A percentile compares a stretch with the other conserved stretches of the same genome.
Conservation (phyloP, 2,113 vertebrate species). For the Camarhynchus parvulus region DNA sequence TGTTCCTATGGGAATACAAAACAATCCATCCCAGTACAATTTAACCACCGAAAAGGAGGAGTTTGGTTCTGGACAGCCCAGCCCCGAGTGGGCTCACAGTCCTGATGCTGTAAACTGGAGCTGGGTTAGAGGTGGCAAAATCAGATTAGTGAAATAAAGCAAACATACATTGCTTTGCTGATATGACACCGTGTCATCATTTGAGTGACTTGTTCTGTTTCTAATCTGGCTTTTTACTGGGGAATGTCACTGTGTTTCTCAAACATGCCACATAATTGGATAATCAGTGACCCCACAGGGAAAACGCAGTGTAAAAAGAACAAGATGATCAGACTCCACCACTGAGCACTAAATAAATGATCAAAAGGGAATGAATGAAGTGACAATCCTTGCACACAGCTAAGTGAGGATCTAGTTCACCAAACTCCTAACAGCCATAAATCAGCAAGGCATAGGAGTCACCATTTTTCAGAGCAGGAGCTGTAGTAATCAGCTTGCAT, state of each 20-base stretch:
- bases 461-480: background rate
- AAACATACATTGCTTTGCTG: background rate
- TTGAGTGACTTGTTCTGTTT: background rate
- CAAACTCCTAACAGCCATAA: background rate
- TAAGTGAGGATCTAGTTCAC: background rate
- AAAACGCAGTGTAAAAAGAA: background rate
- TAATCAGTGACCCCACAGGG: background rate
- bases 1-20: slow-evolving; percentile 72
- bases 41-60: background rate
- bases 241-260: background rate
- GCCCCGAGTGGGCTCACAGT: background rate
- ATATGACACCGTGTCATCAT: background rate
- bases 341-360: background rate
- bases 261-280: background rate
- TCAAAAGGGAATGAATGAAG: background rate
- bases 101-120: background rate
- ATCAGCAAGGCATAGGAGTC: background rate
- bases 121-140: background rate
- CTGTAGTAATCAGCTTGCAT: background rate
- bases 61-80: background rate
- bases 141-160: background rate
- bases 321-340: background rate
- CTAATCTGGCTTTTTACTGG: background rate
- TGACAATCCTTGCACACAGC: background rate
- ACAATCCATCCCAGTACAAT: background rate